A percentile compares a stretch with the other conserved stretches of the same genome.
phyloP scores from a whole-genome alignment of 2,113 vertebrate genomes.

The Vulpes ferrilata region DNA sequence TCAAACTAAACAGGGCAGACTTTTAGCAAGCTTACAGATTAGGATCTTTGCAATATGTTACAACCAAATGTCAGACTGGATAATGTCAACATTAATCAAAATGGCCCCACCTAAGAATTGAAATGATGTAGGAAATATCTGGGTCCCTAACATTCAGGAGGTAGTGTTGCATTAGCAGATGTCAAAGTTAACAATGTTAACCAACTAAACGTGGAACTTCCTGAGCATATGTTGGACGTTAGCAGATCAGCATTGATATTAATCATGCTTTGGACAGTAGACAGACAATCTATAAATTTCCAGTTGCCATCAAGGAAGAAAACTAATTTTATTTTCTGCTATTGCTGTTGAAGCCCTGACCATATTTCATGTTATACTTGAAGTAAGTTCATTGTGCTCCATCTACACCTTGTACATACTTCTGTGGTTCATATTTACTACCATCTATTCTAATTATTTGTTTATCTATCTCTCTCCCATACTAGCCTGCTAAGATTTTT shows the following conservation, averaged over 20 bases:
- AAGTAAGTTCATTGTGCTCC: slow-evolving; percentile 19
- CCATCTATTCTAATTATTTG: slow-evolving; percentile 7
- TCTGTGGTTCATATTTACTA: slow-evolving; percentile 28
- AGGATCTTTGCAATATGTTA: slow-evolving; percentile 61
- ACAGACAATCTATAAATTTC: slow-evolving; percentile 48
- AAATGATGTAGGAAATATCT: slow-evolving; percentile 24
- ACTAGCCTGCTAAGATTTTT: background rate
- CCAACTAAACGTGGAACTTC: background rate
- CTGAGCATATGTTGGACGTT: background rate
- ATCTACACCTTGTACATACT: background rate
- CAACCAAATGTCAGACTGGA: slow-evolving; percentile 67
- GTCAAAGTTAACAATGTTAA: slow-evolving; percentile 63
- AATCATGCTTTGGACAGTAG: slow-evolving; percentile 54
- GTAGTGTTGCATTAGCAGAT: slow-evolving; percentile 44
- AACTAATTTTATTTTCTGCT: slow-evolving; percentile 43
- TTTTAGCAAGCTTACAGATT: slow-evolving; percentile 74
- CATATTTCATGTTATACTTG: slow-evolving; percentile 49
- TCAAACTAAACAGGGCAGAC: slow-evolving; percentile 54
- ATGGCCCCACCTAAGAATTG: slow-evolving; percentile 44
- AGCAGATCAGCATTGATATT: slow-evolving; percentile 38
- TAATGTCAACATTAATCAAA: slow-evolving; percentile 73
- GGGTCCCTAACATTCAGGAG: slow-evolving; percentile 14
- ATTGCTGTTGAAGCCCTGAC: slow-evolving; percentile 13
- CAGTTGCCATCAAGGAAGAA: slow-evolving; percentile 41
- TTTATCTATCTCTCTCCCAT: background rate